Base-by-base conservation (phyloP, 1,140 invertebrate species). In the Caenorhabditis remanei region DNA sequence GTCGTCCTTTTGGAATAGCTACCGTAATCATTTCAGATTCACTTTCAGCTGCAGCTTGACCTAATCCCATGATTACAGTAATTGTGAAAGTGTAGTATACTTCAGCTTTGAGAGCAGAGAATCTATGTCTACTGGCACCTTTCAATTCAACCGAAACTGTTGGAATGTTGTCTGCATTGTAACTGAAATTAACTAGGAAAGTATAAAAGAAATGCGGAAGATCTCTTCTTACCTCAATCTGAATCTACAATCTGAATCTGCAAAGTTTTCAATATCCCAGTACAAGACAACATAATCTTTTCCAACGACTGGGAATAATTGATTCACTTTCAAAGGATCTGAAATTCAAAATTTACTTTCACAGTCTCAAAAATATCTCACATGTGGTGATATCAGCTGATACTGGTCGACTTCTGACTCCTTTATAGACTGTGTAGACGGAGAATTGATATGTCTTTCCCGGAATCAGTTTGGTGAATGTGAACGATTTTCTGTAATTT, bases 381-480 rank as follows among this genome's bases (percentile, higher is more conserved):
- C 91, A 92, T 19, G 91, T 92, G 4, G 91, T 92, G 9, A 92
- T 90, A 65, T 91, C 85, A 11, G 83, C 87, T n/a, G 87, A 67
- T 4, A 92, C 91, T 7, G 91, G 91, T 53, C 91, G 48, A 82
- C 91, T 92, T 21, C 82, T 86, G 16, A 92, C 85, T 7, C 90
- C 90, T 61, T 92, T 90, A 50, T 91, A 92, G 21, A 92, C 87
- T 19, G 91, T 92, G 79, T 89, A 92, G 41, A 92, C 55, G 9
- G 86, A 75, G 84, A 92, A 92, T 16, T 85, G 84, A 87, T 92
- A 92, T 5, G 91, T 92, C 56, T 92, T 92, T 65, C 91, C 91
- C 13, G 91, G 91, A 48, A 92, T 91, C 41, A 92, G 65, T 83
- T 92, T 92, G 71, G 91, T 92, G 91, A 92, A 92, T n/a, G 90